Evolutionary conservation across 2,888 invertebrate genomes (phyloP), one percentile per base, ranked within the genome.

Genomic region (Monopis laevigella): DNA sequence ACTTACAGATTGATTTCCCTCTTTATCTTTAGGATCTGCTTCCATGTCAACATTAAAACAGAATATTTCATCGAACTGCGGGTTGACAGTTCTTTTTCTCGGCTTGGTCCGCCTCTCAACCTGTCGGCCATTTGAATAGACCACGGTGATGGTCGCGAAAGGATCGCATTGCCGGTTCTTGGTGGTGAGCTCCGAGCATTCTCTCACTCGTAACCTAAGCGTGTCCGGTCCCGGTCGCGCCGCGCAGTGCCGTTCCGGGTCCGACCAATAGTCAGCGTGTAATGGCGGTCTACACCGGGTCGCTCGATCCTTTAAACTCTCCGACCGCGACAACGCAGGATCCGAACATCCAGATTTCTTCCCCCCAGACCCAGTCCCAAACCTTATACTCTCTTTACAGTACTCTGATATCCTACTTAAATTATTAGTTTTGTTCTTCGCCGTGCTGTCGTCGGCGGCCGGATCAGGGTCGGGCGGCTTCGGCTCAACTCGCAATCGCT

Each of bases 101-200:
- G 90, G 88, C 71, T 92, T 92, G 24, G 95, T 94, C 60, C 91
- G 86, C 65, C 89, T 88, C 51, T 88, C 84, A 54, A 90, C 86
- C 71, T 88, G 85, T 63, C 91, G 88, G 46, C 89, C 89, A 71
- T 92, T 93, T 46, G 90, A 88, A 70, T 91, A 91, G 45, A 87
- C 82, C 43, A 92, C 88, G 39, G 90, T 88, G 57, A 93, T 88
- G 52, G 89, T 84, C 50, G 92, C 93, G 72, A 90, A 95, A 10
- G 96, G 94, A 77, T 96, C 95, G 81, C 95, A 96, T 55, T 90
- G 88, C 54, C 94, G 93, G 72, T 92, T 93, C 65, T 92, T 92
- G 51, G 93, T 88, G 47, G 93, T 90, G 64, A 96, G 83, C 69
- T 95, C 94, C 49, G 88, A 87, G 72, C 94, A 95, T 71, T 93